Evolutionary conservation across 2,888 invertebrate genomes (phyloP), one percentile per base, ranked within the genome.

Genomic region (Synanthedon andrenaeformis): DNA sequence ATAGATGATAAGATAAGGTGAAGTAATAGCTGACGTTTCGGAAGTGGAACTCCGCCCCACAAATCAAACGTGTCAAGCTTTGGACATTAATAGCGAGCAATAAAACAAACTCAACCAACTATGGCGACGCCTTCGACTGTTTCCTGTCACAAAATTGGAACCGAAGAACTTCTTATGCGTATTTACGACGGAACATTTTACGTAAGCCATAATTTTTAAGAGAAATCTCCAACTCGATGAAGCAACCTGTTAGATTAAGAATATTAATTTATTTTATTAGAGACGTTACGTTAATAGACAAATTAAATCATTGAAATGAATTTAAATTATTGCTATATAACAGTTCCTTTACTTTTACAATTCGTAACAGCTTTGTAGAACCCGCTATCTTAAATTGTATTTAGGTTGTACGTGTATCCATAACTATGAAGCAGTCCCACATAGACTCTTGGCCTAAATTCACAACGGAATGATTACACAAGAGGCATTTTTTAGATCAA

Each of bases 101-200:
- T 82, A 83, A 84, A 83, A 79, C 74, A 79, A 76, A 78, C 71
- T 68, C 60, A 70, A 69, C 55, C 53, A 14, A 45, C 45, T 13
- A n/a, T 45, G 14, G 14, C 14, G 49, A 19, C 54, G 57, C 55
- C 58, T 57, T 58, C 56, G 54, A 57, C 72, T 70, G 70, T 78
- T 81, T 80, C 79, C 77, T 76, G 78, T 69, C 76, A 74, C 72
- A 64, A 71, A 77, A 75, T 75, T 71, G 66, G 70, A 74, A 67
- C 66, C 67, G 59, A 63, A 66, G 59, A 61, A 65, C 66, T 49
- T 19, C 49, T 19, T 49, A 49, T 17, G 12, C 49, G 59, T 67
- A 72, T 76, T 74, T 74, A 79, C 67, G 70, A 70, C 19, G 13
- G 23, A 17, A 13, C 11, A 19, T 12, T 23, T 45, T 49, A 49